Evolutionary conservation across 1,140 invertebrate genomes (phyloP), one percentile per base, ranked within the genome.

Genomic region (Neodiprion fabricii): DNA sequence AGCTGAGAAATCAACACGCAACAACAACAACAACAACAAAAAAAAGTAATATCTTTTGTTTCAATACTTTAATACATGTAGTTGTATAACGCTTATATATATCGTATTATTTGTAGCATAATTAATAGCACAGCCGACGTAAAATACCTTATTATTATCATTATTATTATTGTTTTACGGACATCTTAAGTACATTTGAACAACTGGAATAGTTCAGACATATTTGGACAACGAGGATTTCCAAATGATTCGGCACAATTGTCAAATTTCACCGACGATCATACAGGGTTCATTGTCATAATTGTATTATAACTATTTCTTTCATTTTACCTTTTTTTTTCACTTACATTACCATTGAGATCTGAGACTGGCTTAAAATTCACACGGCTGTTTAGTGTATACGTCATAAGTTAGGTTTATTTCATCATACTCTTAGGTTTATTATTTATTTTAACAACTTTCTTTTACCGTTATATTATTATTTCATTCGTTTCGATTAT

Each of bases 11-110:
- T 14, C 71, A 72, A 72, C 48, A 48, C 78, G 76, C 14, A 53
- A 67, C 48, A 66, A 61, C 61, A n/a, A 67, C 61, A 77, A 78
- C 75, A 40, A 40, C 28, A 40, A 40, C n/a, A 79, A 79, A 49
- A 79, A 81, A 81, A 80, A 72, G 74, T 76, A 76, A 67, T 75
- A 21, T 11, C 40, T 74, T 71, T 80, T 67, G 70, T 76, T 76
- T 68, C 53, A 71, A 48, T 71, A 23, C 47, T 14, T 78, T 72
- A 49, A 12, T 69, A 61, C 9, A 9, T 5, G 5, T 61, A 61
- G n/a, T 14, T 14, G 28, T 40, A 8, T 61, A 12, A 61, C 53
- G 53, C 53, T 61, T 61, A 61, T 61, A 53, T 53, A n/a, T 61
- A n/a, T 61, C 53, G 11, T 40, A 40, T 14, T 61, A 17, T 17